These are phyloP conservation scores for Volucella bombylans DNA, from an alignment of 2,888 invertebrate genomes.

Conservation along the genomic window DNA sequence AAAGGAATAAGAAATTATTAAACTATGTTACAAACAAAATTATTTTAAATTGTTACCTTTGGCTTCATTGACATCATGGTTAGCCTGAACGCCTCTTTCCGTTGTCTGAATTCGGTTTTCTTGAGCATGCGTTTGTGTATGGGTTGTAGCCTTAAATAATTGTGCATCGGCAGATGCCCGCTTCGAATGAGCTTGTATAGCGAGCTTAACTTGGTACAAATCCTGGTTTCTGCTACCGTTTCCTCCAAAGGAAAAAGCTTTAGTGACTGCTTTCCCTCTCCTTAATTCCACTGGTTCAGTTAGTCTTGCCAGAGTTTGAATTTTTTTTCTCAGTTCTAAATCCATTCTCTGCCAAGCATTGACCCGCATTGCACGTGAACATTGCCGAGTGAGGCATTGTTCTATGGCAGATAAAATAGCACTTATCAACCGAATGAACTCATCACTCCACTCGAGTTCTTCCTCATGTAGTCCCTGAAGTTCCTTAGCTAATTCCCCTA, in stretches of 20 bases:
- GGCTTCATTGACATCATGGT: constrained; percentile 79
- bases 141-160: constrained; percentile 79
- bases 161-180: constrained; percentile 80
- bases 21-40: neutral
- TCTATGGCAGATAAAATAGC: constrained; percentile 87
- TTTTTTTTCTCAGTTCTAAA: constrained; percentile 85
- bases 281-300: constrained; percentile 81
- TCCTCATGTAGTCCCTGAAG: constrained; percentile 81
- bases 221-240: constrained; percentile 81
- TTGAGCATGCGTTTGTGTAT: constrained; percentile 78
- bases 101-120: constrained; percentile 79
- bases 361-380: constrained; percentile 86
- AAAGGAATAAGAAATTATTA: neutral
- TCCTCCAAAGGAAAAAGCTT: constrained; percentile 81
- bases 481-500: constrained; percentile 80
- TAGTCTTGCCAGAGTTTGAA: constrained; percentile 86
- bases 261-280: constrained; percentile 79
- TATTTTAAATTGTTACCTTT: constrained; percentile 75
- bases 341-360: constrained; percentile 87
- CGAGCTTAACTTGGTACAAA: constrained; percentile 82
- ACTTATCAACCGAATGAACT: constrained; percentile 85
- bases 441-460: constrained; percentile 83
- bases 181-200: constrained; percentile 83
- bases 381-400: constrained; percentile 88
- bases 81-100: constrained; percentile 80